Percentiles rank a stretch among this genome's conserved stretches.
Conservation (phyloP, 1,140 invertebrate species). For the Caenorhabditis brenneri region DNA sequence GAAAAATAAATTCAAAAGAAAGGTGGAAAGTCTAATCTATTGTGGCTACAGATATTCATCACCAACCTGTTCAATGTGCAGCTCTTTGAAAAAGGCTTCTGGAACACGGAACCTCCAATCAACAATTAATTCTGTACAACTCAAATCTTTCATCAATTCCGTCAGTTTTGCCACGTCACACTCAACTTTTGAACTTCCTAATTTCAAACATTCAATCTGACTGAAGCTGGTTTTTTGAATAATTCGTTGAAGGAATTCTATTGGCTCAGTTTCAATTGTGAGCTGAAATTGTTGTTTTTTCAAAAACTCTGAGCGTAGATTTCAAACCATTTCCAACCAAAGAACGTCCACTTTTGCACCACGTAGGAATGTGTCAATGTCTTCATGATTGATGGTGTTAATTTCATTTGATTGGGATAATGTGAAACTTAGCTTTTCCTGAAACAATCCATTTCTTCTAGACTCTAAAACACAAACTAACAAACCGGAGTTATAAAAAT, state of each 20-base stretch:
- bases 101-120: neutral
- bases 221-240: neutral
- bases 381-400: neutral
- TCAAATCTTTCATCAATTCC: neutral
- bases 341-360: conserved; percentile 1
- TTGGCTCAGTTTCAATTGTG: neutral
- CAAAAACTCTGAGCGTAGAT: too few relatives aligned
- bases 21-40: too few relatives aligned
- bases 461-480: too few relatives aligned
- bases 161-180: neutral
- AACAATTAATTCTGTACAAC: neutral
- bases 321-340: neutral
- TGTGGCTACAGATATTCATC: too few relatives aligned
- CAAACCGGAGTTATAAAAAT: neutral
- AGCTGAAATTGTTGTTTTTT: neutral
- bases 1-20: too few relatives aligned
- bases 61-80: neutral
- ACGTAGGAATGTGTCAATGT: neutral
- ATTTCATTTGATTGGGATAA: neutral
- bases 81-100: neutral
- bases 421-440: conserved; percentile 13
- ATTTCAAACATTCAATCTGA: neutral
- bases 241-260: neutral
- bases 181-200: conserved; percentile 6
- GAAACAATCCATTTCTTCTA: neutral